These are phyloP conservation scores for Spizella passerina DNA, from an alignment of 2,797 vertebrate species.

Conservation along the genomic window DNA sequence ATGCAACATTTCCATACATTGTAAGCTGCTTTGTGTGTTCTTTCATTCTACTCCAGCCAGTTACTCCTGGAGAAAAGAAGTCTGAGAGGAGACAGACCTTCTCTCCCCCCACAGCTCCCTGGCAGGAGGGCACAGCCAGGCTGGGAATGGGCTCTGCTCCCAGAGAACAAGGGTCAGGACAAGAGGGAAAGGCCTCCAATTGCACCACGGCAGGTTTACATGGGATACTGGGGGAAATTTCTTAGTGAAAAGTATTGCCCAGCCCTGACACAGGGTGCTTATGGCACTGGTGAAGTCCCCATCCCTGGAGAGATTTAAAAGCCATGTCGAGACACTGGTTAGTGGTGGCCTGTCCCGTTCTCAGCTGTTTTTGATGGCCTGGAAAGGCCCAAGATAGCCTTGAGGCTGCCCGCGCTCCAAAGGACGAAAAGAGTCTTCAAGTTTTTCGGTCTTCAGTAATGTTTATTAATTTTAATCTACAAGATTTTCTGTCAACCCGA, in stretches of 20 bases:
- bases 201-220: not conserved
- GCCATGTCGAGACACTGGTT: accelerated
- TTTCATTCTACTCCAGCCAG: not conserved
- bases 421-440: too few species aligned
- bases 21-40: not conserved
- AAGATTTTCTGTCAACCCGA: too few species aligned
- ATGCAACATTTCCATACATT: not conserved
- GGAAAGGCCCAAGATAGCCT: too few species aligned
- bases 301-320: not conserved
- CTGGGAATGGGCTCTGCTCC: accelerated
- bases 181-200: not conserved
- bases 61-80: not conserved
- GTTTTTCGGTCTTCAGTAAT: too few species aligned
- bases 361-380: too few species aligned
- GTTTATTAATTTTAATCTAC: too few species aligned
- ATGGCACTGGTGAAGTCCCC: not conserved
- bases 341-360: not conserved
- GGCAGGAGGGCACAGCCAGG: not conserved
- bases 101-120: not conserved
- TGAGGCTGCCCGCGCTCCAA: too few species aligned
- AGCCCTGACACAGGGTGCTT: not conserved
- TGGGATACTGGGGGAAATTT: not conserved
- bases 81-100: not conserved
- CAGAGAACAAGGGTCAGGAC: not conserved
- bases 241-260: not conserved